Evolutionary conservation across 2,797 vertebrate genomes (phyloP), one percentile per base, ranked within the genome.

Genomic region (Gambelia wislizenii): DNA sequence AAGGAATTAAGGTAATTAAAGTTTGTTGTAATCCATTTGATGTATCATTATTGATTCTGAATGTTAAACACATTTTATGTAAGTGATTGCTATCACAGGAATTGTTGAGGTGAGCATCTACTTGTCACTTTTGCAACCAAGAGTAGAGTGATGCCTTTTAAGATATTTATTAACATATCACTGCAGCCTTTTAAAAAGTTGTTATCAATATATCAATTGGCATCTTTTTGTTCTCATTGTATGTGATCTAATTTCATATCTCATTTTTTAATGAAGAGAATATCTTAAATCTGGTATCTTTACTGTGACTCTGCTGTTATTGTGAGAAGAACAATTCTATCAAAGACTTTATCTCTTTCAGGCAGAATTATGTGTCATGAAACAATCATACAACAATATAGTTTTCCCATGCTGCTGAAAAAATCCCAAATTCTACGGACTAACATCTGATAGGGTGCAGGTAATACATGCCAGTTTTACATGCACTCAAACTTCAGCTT

Each of bases 121-220:
- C 39, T 39, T 92, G 87, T 70, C 39, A 59, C 74, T 92, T 14
- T 56, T 27, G 16, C 93, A 90, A 89, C 70, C 78, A 89, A 92
- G 89, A 76, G 87, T 88, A 95, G 59, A 16, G 56, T 81, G 49
- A 93, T 87, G 93, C 84, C 94, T 89, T 85, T 84, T 42, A 86
- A 86, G 86, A 83, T 85, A 20, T 18, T 10, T 2, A 75, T 22
- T 84, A 94, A 47, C 72, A 82, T 67, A 67, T 67, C 33, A 78
- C 33, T 49, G 33, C 74, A 52, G 39, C 0, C 27, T 88, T 86
- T 82, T 52, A 85, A 83, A 33, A 13, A 83, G 88, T 86, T 90
- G 75, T 16, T 2, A 72, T 20, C 84, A 94, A 64, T 76, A 82
- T 70, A 3, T 49, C 69, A 64, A 81, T 78, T 59, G 0, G 0